Conservation (phyloP, 2,113 vertebrate genomes). For the Labrus mixtus region DNA sequence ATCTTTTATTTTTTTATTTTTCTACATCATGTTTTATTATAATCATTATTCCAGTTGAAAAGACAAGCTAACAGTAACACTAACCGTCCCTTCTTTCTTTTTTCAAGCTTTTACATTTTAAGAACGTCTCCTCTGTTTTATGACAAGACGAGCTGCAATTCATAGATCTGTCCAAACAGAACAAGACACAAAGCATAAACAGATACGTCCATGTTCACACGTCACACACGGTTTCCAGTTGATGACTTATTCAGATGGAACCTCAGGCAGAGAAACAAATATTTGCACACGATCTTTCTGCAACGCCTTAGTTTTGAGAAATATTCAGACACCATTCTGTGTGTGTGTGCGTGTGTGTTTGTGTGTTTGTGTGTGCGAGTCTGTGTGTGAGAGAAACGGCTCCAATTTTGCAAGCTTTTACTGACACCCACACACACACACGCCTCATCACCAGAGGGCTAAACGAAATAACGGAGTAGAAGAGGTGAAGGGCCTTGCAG, state of each 20-base stretch:
- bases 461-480: slow-evolving; percentile 40
- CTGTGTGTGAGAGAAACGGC: slow-evolving; percentile 11
- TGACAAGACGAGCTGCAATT: background rate
- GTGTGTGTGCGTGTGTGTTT: slow-evolving; percentile 10
- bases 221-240: slow-evolving; percentile 16
- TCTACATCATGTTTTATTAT: slow-evolving; percentile 10
- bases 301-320: slow-evolving; percentile 60
- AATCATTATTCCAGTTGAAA: slow-evolving; percentile 16
- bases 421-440: slow-evolving; percentile 31
- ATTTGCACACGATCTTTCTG: slow-evolving; percentile 69
- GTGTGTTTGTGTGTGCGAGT: background rate
- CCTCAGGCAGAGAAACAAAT: slow-evolving; percentile 50
- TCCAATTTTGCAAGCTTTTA: slow-evolving; percentile 34
- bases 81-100: background rate
- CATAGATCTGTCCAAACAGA: background rate
- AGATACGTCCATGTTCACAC: slow-evolving; percentile 28
- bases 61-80: background rate
- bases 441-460: slow-evolving; percentile 61
- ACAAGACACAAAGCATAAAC: slow-evolving; percentile 21
- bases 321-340: slow-evolving; percentile 68
- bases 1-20: slow-evolving; percentile 2
- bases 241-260: slow-evolving; percentile 63
- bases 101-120: slow-evolving; percentile 14
- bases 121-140: slow-evolving; percentile 11
- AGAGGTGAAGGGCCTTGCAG: slow-evolving; percentile 30